phyloP scores from a whole-genome alignment of 2,888 invertebrate species.

The Drosophila picticornis region DNA sequence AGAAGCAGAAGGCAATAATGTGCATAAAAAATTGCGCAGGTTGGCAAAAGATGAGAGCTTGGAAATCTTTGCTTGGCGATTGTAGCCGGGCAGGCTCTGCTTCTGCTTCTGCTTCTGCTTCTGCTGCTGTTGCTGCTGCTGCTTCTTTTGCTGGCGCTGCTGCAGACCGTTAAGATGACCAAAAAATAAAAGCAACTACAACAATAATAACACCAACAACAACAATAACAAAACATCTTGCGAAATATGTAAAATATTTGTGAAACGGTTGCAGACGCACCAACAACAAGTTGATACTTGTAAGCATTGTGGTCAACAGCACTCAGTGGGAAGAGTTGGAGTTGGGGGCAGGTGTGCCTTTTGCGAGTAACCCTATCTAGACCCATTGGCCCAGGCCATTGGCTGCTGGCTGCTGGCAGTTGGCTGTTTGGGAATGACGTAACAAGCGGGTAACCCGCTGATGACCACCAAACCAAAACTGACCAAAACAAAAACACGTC shows the following conservation, averaged over 20 bases:
- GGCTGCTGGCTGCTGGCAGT: conserved; percentile 36
- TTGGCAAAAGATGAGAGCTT: conserved; percentile 68
- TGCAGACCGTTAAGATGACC: conserved; percentile 45
- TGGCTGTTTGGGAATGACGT: conserved; percentile 53
- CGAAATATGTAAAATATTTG: conserved; percentile 78
- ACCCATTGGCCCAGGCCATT: conserved; percentile 47
- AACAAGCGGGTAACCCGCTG: conserved; percentile 43
- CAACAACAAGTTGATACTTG: conserved; percentile 31
- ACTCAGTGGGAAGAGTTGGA: neutral
- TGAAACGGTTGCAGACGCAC: conserved; percentile 70
- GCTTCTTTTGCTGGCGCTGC: neutral
- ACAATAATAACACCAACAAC: conserved; percentile 5
- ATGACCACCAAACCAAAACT: conserved; percentile 32
- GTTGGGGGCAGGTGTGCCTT: neutral
- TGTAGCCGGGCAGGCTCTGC: conserved; percentile 70
- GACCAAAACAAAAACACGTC: conserved; percentile 70
- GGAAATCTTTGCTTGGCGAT: conserved; percentile 56
- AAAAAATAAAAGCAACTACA: conserved; percentile 14
- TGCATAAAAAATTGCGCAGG: conserved; percentile 57
- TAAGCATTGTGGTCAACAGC: conserved; percentile 41
- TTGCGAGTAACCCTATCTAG: conserved; percentile 68
- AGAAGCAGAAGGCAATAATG: conserved; percentile 24
- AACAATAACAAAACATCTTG: conserved; percentile 35
- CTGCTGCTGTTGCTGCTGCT: neutral
- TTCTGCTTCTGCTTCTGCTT: neutral